Conservation (phyloP, 2,797 vertebrate genomes). For the Sebastiscus tertius region DNA sequence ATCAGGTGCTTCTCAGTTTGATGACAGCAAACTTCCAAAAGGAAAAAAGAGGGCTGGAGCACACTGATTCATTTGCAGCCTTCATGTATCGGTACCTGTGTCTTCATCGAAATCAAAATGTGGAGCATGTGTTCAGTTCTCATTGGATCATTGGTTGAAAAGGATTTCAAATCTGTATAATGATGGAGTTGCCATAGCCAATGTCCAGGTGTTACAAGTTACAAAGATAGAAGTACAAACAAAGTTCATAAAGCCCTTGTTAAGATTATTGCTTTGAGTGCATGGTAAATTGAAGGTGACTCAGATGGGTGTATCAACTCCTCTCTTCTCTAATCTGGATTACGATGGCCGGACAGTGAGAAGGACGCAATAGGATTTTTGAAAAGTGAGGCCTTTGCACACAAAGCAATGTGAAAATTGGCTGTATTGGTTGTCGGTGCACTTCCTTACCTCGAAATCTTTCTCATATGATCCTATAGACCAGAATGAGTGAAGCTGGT, state of each 20-base stretch:
- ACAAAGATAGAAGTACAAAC: background rate
- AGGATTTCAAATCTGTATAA: background rate
- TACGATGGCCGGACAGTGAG: background rate
- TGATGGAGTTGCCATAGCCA: background rate
- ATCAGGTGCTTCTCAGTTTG: too few species aligned
- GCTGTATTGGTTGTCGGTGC: background rate
- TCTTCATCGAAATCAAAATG: background rate
- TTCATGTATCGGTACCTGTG: background rate
- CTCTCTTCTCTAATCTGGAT: background rate
- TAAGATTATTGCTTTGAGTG: background rate
- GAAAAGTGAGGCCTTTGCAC: background rate
- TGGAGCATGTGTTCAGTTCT: background rate
- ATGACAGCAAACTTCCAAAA: too few species aligned
- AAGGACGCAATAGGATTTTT: background rate
- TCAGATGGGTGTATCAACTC: background rate
- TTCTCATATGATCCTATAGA: background rate
- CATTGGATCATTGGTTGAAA: background rate
- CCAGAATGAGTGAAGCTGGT: background rate
- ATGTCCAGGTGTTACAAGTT: background rate
- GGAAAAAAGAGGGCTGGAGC: too few species aligned
- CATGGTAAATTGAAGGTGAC: background rate
- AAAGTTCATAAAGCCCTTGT: background rate
- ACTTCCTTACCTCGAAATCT: background rate
- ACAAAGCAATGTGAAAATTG: background rate
- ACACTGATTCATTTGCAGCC: background rate